Evolutionary conservation across 2,113 vertebrate species (phyloP), one percentile per base, ranked within the genome.

Genomic region (Nannospalax galili): DNA sequence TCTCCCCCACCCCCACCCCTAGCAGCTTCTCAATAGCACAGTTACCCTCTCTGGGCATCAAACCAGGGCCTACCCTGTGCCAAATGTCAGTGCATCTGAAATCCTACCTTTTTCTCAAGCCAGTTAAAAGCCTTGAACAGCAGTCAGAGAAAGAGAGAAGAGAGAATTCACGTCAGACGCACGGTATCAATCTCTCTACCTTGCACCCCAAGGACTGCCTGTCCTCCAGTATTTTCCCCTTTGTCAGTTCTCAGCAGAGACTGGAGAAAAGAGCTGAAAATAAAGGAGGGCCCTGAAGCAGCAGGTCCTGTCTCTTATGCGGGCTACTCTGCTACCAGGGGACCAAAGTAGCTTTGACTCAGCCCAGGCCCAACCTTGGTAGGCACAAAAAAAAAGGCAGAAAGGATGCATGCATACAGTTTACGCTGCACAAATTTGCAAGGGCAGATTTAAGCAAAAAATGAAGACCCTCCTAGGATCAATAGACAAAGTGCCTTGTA

Each of bases 61-160:
- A 64, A 95, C 77, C 91, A 92, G 89, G 86, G 20, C 48, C n/a
- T 58, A 58, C n/a, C 42, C 45, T 17, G 40, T 75, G 88, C 96
- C 96, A 95, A 90, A 90, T 92, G 67, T 28, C 92, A 89, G 85
- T n/a, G 65, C 74, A 67, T 84, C 84, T 93, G 94, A 97, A 95
- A 97, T 87, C 77, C 88, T 87, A 88, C 95, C 35, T 84, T 56
- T 81, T 84, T 60, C 64, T 90, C 81, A 81, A 90, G 69, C 62
- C 81, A 90, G 73, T 95, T 81, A 95, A 95, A 92, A 96, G 87
- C 94, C 90, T 87, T 88, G 74, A 93, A 72, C 62, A 74, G 84
- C 26, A 37, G 45, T 48, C 28, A 14, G 67, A 95, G 81, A 22
- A 85, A 93, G 92, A 88, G 84, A 93, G 84, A 96, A 92, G 65